phyloP scores from a whole-genome alignment of 1,140 invertebrate genomes.

The Thalassaphorura encarpata region DNA sequence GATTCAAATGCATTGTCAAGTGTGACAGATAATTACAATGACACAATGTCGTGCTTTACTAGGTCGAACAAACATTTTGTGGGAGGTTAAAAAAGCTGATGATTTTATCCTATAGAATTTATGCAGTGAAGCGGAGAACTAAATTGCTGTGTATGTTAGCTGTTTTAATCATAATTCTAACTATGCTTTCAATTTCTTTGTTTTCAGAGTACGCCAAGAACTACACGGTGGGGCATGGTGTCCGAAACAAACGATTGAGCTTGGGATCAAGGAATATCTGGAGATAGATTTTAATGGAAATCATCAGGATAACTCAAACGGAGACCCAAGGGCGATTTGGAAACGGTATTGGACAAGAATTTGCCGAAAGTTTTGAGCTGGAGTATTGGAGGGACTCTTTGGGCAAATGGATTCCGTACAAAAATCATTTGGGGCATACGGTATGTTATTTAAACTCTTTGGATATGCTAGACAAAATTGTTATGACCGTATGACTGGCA shows the following conservation, averaged over 20 bases:
- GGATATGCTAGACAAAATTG: too few relatives aligned
- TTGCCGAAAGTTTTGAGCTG: slow-evolving; percentile 67
- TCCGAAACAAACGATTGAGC: slow-evolving; percentile 64
- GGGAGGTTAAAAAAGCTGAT: too few relatives aligned
- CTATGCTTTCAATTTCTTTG: slow-evolving; percentile 1
- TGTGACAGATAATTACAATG: too few relatives aligned
- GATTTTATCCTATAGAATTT: neutral
- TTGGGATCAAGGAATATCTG: slow-evolving; percentile 66
- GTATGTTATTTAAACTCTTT: slow-evolving; percentile 47
- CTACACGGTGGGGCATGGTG: slow-evolving; percentile 90
- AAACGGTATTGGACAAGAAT: slow-evolving; percentile 86
- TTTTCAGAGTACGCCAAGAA: slow-evolving; percentile 66
- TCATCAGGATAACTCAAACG: slow-evolving; percentile 71
- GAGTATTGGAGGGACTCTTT: slow-evolving; percentile 69
- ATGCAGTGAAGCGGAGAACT: neutral
- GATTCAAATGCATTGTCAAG: too few relatives aligned
- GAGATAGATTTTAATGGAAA: slow-evolving; percentile 69
- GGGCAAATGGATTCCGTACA: slow-evolving; percentile 65
- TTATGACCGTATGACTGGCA: too few relatives aligned
- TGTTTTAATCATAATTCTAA: too few relatives aligned
- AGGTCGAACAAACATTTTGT: too few relatives aligned
- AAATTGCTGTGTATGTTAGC: too few relatives aligned
- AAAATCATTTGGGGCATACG: slow-evolving; percentile 59
- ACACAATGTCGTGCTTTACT: too few relatives aligned
- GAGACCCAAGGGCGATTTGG: slow-evolving; percentile 88